Evolutionary conservation across 2,888 invertebrate species (phyloP).

Genomic region (Drosophila borealis): DNA sequence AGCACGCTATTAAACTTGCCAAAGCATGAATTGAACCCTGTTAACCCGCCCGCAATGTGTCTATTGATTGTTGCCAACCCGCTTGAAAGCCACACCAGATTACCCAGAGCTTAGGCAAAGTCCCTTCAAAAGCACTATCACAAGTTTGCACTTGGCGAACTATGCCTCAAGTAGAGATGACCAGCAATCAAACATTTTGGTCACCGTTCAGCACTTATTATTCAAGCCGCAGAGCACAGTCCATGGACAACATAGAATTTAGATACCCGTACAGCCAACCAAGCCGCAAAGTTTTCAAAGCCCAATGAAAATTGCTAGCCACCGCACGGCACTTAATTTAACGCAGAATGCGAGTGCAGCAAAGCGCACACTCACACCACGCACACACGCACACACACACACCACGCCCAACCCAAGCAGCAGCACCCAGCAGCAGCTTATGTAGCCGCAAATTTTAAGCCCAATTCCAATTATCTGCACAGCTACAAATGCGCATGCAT

Average conservation of each 20-base stretch:
- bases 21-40: background rate
- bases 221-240: conserved; percentile 50
- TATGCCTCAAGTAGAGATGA: conserved; percentile 29
- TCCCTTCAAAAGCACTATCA: conserved; percentile 22
- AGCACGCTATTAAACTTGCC: background rate
- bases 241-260: conserved; percentile 25
- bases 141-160: conserved; percentile 39
- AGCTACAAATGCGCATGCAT: conserved; percentile 66
- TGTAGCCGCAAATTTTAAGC: conserved; percentile 77
- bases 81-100: conserved; percentile 40
- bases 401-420: conserved; percentile 11
- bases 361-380: conserved; percentile 12
- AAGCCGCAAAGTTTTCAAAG: conserved; percentile 77
- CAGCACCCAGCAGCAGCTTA: conserved; percentile 37
- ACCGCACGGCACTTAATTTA: conserved; percentile 76
- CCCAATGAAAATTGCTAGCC: conserved; percentile 73
- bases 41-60: background rate
- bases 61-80: conserved; percentile 14
- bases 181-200: conserved; percentile 43
- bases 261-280: conserved; percentile 20
- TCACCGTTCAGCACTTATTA: conserved; percentile 47
- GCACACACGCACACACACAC: conserved; percentile 7
- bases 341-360: conserved; percentile 45
- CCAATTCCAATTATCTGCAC: conserved; percentile 77
- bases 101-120: conserved; percentile 27